Conservation (phyloP, 2,888 invertebrate species). For the Sceliomorpha sp. region DNA sequence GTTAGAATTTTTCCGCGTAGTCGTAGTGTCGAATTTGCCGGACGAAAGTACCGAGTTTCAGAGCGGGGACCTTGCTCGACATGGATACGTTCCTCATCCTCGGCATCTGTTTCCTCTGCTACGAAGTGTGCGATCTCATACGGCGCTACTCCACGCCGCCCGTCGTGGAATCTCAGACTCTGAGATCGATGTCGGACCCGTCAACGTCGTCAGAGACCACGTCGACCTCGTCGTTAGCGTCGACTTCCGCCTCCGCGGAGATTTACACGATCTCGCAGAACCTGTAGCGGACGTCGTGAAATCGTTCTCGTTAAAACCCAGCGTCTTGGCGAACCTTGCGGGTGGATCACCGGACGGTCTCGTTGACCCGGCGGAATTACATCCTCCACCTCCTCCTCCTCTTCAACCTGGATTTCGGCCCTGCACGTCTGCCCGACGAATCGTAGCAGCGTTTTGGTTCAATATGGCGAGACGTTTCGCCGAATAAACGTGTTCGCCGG, state of each 20-base stretch:
- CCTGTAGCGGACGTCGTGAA: conserved; percentile 58
- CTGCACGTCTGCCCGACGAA: no score
- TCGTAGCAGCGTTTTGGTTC: conserved; percentile 40
- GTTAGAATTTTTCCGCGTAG: neutral
- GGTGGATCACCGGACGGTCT: no score
- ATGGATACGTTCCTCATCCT: conserved; percentile 86
- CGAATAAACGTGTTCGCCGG: neutral
- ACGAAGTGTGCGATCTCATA: conserved; percentile 85
- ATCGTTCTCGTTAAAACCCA: conserved; percentile 50
- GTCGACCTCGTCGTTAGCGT: conserved; percentile 68
- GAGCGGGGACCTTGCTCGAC: conserved; percentile 18
- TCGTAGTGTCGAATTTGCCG: no score
- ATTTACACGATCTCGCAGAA: conserved; percentile 79
- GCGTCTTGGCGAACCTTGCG: no score
- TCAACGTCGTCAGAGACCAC: conserved; percentile 66
- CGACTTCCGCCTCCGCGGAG: conserved; percentile 66
- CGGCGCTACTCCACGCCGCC: conserved; percentile 71
- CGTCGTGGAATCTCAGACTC: conserved; percentile 63
- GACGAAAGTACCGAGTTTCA: no score
- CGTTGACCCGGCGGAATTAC: no score
- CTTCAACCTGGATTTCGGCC: no score
- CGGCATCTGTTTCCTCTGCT: conserved; percentile 85
- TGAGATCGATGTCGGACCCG: conserved; percentile 64
- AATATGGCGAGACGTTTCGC: conserved; percentile 24
- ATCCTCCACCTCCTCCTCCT: no score